A percentile compares a stretch with the other conserved stretches of the same genome.
Conservation (phyloP, 2,113 vertebrate genomes). For the Scopus umbretta region DNA sequence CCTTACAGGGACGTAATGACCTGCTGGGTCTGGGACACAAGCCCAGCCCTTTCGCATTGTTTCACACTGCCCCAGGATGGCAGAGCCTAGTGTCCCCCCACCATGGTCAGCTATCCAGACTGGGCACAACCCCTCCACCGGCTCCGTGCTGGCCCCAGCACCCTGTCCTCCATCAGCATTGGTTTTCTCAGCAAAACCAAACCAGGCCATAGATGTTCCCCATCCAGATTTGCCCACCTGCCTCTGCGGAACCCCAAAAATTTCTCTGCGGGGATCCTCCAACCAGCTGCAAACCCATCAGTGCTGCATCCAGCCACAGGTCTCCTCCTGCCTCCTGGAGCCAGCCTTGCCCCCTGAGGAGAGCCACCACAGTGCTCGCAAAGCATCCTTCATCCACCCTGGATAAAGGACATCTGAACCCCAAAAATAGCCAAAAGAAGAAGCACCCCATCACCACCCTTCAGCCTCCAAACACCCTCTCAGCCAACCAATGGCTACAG, state of each 20-base stretch:
- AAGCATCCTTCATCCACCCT: neutral
- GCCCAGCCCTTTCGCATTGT: rapidly evolving
- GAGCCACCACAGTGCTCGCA: neutral
- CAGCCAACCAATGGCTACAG: neutral
- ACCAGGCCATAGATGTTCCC: neutral
- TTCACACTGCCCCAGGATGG: neutral
- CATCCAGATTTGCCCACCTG: neutral
- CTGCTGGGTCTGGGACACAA: neutral
- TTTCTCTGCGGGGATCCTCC: neutral
- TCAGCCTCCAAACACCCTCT: neutral
- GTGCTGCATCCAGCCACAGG: neutral
- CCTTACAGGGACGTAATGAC: neutral
- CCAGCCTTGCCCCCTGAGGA: neutral
- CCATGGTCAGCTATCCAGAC: neutral
- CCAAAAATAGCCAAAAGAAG: neutral
- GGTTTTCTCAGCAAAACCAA: neutral
- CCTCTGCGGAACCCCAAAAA: neutral
- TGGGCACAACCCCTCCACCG: neutral
- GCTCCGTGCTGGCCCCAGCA: neutral
- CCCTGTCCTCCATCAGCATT: neutral
- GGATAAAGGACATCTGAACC: neutral
- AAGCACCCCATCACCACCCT: neutral
- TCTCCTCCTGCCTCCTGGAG: neutral
- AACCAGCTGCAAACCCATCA: neutral
- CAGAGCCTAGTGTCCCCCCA: neutral